A percentile compares a stretch with the other conserved stretches of the same genome.
Conservation (phyloP, 2,113 vertebrate genomes). For the Percina caprodes region DNA sequence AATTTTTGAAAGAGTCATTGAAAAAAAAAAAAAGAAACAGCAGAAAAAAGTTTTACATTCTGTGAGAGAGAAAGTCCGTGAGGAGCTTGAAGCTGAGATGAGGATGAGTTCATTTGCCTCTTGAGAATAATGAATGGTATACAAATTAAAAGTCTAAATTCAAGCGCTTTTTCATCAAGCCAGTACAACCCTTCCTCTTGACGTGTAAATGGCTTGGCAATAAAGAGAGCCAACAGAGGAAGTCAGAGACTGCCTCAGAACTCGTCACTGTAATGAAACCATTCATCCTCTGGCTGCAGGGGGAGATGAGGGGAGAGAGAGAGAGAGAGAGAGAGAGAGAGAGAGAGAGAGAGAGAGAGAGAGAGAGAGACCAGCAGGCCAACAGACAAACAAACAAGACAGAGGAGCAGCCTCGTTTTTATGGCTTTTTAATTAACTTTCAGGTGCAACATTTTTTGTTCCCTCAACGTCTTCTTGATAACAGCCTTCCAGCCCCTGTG, state of each 20-base stretch:
- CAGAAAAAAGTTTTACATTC: constrained; percentile 35
- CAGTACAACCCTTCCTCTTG: constrained; percentile 61
- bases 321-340: neutral
- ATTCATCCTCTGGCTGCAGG: constrained; percentile 72
- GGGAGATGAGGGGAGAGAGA: constrained; percentile 11
- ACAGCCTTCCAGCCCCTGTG: constrained; percentile 58
- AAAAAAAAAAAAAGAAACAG: constrained; percentile 7
- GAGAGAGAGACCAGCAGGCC: constrained; percentile 34
- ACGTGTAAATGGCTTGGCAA: constrained; percentile 76
- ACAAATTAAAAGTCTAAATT: constrained; percentile 78
- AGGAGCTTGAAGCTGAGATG: constrained; percentile 28
- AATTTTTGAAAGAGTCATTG: constrained; percentile 32
- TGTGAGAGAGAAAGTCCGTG: neutral
- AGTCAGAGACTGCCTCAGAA: constrained; percentile 67
- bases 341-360: constrained; percentile 4
- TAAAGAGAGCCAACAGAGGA: constrained; percentile 67
- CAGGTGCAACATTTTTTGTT: constrained; percentile 63
- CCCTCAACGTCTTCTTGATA: constrained; percentile 54
- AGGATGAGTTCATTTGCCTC: constrained; percentile 50
- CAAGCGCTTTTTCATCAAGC: constrained; percentile 71
- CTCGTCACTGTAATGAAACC: constrained; percentile 81
- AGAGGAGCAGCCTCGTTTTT: constrained; percentile 52
- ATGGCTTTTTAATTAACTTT: constrained; percentile 79
- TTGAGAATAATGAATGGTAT: constrained; percentile 67
- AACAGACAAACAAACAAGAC: constrained; percentile 70